A percentile compares a stretch with the other conserved stretches of the same genome.
phyloP scores from a whole-genome alignment of 2,888 invertebrate species.

The Tricholauxania praeusta region DNA sequence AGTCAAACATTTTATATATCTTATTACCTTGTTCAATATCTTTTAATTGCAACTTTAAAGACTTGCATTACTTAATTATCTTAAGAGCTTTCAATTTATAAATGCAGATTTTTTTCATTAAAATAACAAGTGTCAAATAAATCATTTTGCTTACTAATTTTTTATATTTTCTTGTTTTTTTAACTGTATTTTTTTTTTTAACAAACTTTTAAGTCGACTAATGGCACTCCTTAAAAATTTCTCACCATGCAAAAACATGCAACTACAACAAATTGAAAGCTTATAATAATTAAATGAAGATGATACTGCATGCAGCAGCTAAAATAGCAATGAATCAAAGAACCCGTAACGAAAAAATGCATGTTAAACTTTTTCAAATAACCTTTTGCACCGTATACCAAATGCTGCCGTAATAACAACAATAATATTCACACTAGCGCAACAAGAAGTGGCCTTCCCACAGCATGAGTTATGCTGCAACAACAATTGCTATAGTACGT shows the following conservation, averaged over 20 bases:
- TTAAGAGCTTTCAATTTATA: too few species aligned
- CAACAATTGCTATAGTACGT: neutral
- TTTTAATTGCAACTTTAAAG: too few species aligned
- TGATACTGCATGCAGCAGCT: slow-evolving; percentile 1
- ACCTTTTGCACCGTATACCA: slow-evolving; percentile 15
- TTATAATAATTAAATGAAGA: slow-evolving; percentile 27
- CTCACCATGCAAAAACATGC: neutral
- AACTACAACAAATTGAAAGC: neutral
- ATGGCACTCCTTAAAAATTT: slow-evolving; percentile 23
- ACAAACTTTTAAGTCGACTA: neutral
- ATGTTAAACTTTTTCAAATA: neutral
- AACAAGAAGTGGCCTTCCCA: slow-evolving; percentile 16
- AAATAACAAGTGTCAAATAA: too few species aligned
- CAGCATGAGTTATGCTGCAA: neutral
- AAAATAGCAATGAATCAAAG: neutral
- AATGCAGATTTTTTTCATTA: too few species aligned
- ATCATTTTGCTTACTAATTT: too few species aligned
- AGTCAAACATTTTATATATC: too few species aligned
- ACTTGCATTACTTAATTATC: too few species aligned
- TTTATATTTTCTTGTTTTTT: too few species aligned
- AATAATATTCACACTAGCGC: neutral
- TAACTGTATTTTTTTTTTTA: too few species aligned
- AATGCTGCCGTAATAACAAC: neutral
- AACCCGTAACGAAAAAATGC: neutral
- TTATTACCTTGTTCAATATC: too few species aligned